Conservation (phyloP, 2,888 invertebrate species). For the Cephus spinipes region DNA sequence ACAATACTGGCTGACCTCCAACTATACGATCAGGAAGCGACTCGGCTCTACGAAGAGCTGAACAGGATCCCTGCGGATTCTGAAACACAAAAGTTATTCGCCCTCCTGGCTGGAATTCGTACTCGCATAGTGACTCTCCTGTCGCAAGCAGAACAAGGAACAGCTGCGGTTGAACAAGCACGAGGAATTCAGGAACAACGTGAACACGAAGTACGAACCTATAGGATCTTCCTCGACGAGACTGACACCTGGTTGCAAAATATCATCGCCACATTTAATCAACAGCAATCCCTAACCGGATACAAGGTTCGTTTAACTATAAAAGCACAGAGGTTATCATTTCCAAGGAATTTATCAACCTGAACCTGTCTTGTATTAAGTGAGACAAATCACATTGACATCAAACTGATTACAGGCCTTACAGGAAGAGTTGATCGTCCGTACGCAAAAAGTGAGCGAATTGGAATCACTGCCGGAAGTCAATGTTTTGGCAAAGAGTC, state of each 20-base stretch:
- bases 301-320: conserved; percentile 43
- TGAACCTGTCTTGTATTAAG: not conserved
- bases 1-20: conserved; percentile 77
- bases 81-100: conserved; percentile 72
- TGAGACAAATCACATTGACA: conserved; percentile 8
- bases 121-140: conserved; percentile 76
- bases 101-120: conserved; percentile 72
- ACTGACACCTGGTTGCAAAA: conserved; percentile 57
- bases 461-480: conserved; percentile 59
- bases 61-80: conserved; percentile 74
- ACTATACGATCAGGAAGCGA: conserved; percentile 76
- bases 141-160: conserved; percentile 78
- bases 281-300: conserved; percentile 39
- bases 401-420: conserved; percentile 45
- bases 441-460: conserved; percentile 51
- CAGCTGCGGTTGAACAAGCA: conserved; percentile 69
- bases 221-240: conserved; percentile 55
- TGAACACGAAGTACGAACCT: conserved; percentile 68
- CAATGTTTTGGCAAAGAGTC: conserved; percentile 48
- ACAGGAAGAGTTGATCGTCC: conserved; percentile 54
- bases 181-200: conserved; percentile 69
- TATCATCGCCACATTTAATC: conserved; percentile 45
- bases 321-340: not conserved
- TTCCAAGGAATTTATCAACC: not conserved
- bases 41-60: conserved; percentile 74